These are phyloP conservation scores for Anolis carolinensis DNA, from an alignment of 2,113 vertebrate genomes.

Conservation along the genomic window DNA sequence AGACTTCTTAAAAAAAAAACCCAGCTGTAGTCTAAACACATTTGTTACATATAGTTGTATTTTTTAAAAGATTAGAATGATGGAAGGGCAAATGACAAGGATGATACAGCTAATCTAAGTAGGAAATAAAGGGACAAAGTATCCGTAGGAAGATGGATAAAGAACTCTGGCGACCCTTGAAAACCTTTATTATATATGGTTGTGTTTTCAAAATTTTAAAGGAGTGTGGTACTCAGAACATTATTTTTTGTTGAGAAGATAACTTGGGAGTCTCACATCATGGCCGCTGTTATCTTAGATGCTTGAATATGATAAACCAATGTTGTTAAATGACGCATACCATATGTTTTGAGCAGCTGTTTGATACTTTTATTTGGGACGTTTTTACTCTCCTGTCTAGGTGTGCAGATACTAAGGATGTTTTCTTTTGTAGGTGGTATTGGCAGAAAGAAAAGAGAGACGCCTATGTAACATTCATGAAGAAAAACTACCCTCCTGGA, in stretches of 20 bases:
- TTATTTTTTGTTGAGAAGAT: background rate
- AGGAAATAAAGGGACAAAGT: background rate
- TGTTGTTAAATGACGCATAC: background rate
- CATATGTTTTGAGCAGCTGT: background rate
- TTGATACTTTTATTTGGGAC: background rate
- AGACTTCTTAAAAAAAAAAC: too few relatives aligned
- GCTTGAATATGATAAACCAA: background rate
- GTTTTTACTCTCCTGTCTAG: background rate
- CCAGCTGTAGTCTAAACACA: background rate
- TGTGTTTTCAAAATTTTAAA: background rate
- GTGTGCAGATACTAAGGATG: background rate
- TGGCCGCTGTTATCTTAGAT: background rate
- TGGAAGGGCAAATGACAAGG: background rate
- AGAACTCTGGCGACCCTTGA: background rate
- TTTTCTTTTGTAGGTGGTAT: slow-evolving; percentile 83
- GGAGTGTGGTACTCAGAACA: background rate
- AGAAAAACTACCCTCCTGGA: slow-evolving; percentile 86
- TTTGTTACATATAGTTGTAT: too few relatives aligned
- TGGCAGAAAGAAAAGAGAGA: slow-evolving; percentile 83
- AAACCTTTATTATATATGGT: background rate
- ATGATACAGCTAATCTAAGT: background rate
- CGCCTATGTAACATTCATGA: slow-evolving; percentile 88
- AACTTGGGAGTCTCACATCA: background rate
- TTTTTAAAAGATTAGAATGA: background rate
- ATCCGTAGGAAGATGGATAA: background rate